phyloP scores from a whole-genome alignment of 2,113 vertebrate species.

The Heliornis fulica region DNA sequence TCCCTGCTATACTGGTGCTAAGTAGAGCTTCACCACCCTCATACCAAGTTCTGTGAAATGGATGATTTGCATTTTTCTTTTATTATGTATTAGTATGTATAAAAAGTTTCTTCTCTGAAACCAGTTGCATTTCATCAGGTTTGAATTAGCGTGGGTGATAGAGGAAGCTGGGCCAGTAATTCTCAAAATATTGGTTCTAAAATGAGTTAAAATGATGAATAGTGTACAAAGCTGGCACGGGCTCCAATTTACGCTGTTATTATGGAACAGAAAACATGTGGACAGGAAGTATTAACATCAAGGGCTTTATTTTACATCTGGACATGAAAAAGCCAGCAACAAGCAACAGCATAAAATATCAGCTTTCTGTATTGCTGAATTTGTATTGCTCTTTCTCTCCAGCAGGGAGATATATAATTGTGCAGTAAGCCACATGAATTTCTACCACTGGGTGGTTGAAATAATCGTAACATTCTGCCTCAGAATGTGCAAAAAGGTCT shows the following conservation, averaged over 20 bases:
- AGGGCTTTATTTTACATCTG: neutral
- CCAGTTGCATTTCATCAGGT: neutral
- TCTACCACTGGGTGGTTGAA: neutral
- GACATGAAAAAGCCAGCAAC: neutral
- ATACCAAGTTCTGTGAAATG: neutral
- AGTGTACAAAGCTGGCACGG: neutral
- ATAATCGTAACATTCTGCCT: neutral
- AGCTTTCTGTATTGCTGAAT: neutral
- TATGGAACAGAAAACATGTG: neutral
- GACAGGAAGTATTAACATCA: neutral
- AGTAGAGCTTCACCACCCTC: neutral
- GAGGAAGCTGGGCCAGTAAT: neutral
- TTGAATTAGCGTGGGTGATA: neutral
- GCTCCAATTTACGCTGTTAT: neutral
- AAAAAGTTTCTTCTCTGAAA: neutral
- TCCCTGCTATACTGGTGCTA: too few species aligned
- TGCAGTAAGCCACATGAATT: neutral
- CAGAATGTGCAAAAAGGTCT: neutral
- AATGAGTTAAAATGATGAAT: neutral
- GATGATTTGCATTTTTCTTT: neutral
- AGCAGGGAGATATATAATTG: neutral
- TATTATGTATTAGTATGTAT: neutral
- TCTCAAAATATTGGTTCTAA: neutral
- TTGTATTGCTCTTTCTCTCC: neutral
- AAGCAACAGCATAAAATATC: neutral